phyloP scores from a whole-genome alignment of 2,797 vertebrate genomes.

The Phalloptychus januarius region DNA sequence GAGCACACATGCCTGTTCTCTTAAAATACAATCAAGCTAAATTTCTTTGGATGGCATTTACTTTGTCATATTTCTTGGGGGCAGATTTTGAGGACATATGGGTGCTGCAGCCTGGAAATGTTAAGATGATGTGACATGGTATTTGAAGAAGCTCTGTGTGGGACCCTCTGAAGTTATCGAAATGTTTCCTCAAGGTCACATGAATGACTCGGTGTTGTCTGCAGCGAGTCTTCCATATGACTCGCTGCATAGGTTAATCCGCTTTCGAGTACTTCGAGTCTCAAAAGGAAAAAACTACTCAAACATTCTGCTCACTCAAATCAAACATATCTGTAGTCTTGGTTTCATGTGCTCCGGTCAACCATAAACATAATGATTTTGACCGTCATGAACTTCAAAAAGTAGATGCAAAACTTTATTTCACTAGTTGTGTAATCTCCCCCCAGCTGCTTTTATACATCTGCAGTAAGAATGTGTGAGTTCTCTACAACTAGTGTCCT shows the following conservation, averaged over 20 bases:
- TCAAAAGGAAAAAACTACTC: not conserved
- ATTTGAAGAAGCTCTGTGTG: slow-evolving; percentile 44
- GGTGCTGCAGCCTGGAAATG: slow-evolving; percentile 11
- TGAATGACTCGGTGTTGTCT: slow-evolving; percentile 23
- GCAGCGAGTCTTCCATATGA: not conserved
- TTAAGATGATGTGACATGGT: slow-evolving; percentile 51
- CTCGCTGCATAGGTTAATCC: too few species aligned
- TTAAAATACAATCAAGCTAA: slow-evolving; percentile 21
- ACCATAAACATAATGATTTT: not conserved
- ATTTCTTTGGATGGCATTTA: slow-evolving; percentile 52
- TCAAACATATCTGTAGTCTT: not conserved
- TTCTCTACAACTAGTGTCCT: not conserved
- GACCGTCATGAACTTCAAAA: not conserved
- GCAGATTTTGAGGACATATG: slow-evolving; percentile 25
- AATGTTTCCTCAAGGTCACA: slow-evolving; percentile 24
- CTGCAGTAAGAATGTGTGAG: not conserved
- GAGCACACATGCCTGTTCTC: not conserved
- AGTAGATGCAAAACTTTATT: not conserved
- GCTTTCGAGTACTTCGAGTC: not conserved
- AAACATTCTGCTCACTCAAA: not conserved
- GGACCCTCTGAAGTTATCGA: slow-evolving; percentile 34
- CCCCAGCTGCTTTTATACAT: not conserved
- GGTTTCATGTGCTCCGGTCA: not conserved
- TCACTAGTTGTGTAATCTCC: not conserved
- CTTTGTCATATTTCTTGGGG: slow-evolving; percentile 23